phyloP scores from a whole-genome alignment of 2,113 vertebrate genomes.

The Procavia capensis region DNA sequence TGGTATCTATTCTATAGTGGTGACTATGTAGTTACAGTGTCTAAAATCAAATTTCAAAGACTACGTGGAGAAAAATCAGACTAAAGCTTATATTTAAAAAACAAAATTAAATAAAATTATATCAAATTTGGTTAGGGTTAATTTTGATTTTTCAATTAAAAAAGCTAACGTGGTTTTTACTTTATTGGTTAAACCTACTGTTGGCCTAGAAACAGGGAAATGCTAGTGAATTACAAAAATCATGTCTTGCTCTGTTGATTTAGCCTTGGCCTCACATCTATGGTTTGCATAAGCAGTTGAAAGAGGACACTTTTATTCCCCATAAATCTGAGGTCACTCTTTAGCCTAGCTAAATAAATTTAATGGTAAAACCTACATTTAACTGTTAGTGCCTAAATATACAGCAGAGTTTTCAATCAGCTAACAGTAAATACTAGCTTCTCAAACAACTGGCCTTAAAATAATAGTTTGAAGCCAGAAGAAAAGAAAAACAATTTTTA shows the following conservation, averaged over 20 bases:
- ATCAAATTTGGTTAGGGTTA: background rate
- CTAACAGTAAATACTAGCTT: slow-evolving; percentile 70
- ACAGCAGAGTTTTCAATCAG: slow-evolving; percentile 27
- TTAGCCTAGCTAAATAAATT: slow-evolving; percentile 64
- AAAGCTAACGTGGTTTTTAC: background rate
- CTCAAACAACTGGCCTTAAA: slow-evolving; percentile 4
- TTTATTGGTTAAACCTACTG: slow-evolving; percentile 36
- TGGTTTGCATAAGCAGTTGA: slow-evolving; percentile 41
- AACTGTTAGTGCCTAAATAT: slow-evolving; percentile 51
- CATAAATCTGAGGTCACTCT: slow-evolving; percentile 75
- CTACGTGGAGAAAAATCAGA: background rate
- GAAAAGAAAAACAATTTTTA: background rate
- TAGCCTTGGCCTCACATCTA: background rate
- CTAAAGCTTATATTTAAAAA: background rate
- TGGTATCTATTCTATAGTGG: background rate
- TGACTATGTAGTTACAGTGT: background rate
- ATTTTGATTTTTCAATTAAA: slow-evolving; percentile 20
- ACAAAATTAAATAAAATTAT: background rate
- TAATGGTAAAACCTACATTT: slow-evolving; percentile 76
- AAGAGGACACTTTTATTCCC: slow-evolving; percentile 35
- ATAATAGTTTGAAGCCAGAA: slow-evolving; percentile 25
- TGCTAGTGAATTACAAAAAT: slow-evolving; percentile 52
- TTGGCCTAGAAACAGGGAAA: slow-evolving; percentile 8
- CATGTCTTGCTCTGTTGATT: slow-evolving; percentile 6
- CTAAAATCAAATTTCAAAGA: slow-evolving; percentile 43